Base-by-base conservation (phyloP, 2,113 vertebrate genomes). In the Bubalus kerabau region DNA sequence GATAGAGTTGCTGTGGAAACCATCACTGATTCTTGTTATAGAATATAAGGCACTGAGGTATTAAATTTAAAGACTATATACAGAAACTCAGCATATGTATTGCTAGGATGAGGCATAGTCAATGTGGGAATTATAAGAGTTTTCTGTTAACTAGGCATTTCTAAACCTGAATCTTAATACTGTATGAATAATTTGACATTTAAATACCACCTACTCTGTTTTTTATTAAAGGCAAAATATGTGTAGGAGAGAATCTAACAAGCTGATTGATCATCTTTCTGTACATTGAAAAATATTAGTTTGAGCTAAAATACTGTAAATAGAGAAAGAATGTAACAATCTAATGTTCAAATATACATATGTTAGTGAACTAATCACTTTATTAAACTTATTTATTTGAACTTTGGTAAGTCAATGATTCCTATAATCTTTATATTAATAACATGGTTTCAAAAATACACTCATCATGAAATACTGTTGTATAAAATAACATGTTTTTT, bases 181-280 rank as follows among this genome's bases (percentile, higher is more conserved):
- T 94, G 59, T 60, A 92, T 95, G 96, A 97, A 96, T 96, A 98
- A 98, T 98, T 32, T 98, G 97, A 97, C 96, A 98, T 98, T 98
- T 98, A 96, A 97, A 97, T 95, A 94, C 95, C 78, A 96, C 91
- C 91, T 94, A 71, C 93, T 94, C 94, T 97, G 43, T 97, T 93
- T 96, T 89, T 91, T 91, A 94, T 91, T 87, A 88, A 97, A 97
- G 71, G 87, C 89, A 97, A 97, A 97, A 94, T 96, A 98, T 97
- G 91, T 67, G 86, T 94, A 95, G 96, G 95, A 95, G 91, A 96
- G 60, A 93, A 71, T 94, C 83, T 97, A 95, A 97, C 67, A 96
- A 95, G 93, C 91, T 95, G 94, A 97, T 92, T 97, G 95, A 98
- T 97, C 94, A 97, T 96, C 86, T 98, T 87, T 96, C 78, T 87